Base-by-base conservation (phyloP, 35 echinoderm and acorn worm genomes). In the Acanthaster planci region DNA sequence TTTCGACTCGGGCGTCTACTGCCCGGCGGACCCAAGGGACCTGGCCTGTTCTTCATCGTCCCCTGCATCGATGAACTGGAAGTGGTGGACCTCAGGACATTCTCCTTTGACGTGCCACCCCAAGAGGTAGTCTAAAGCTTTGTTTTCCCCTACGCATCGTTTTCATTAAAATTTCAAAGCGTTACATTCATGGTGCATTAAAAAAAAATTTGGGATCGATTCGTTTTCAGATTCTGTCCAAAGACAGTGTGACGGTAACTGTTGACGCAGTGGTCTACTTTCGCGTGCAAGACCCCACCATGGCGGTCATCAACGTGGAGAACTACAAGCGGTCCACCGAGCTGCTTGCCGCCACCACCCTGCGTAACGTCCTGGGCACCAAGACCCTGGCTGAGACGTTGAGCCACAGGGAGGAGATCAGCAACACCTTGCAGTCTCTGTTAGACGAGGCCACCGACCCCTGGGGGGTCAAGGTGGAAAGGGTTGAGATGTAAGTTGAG, bases 21-120 rank as follows among this genome's bases (percentile, higher is more conserved):
- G 19, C 53, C 87, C 54, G 94, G 94, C 22, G 94, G 94, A 23
- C 86, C 94, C 36, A 97, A 93, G 79, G 94, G 94, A 31, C 94
- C 94, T 55, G 94, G 94, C 60, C 58, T 89, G 39, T 82, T 86
- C 64, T 82, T 86, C 42, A 67, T 81, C 37, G 50, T 88, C n/a
- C 86, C 92, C 22, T 94, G 92, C 60, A 86, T 94, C 51, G 92
- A 94, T 27, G 77, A 90, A 35, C 81, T 81, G 78, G 81, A 5
- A 7, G 82, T 76, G 55, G 92, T 94, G 19, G 92, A 94, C 64
- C 81, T 94, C 0, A 89, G 92, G 47, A 94, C 92, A 21, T 76
- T 94, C 38, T 90, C 92, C 7, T 94, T 90, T 83, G 92, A 94
- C 82, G 87, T 94, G 7, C 92, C 92, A 19, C 92, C 92, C 47